Conservation (phyloP, 2,888 invertebrate genomes). For the Eupithecia insigniata region DNA sequence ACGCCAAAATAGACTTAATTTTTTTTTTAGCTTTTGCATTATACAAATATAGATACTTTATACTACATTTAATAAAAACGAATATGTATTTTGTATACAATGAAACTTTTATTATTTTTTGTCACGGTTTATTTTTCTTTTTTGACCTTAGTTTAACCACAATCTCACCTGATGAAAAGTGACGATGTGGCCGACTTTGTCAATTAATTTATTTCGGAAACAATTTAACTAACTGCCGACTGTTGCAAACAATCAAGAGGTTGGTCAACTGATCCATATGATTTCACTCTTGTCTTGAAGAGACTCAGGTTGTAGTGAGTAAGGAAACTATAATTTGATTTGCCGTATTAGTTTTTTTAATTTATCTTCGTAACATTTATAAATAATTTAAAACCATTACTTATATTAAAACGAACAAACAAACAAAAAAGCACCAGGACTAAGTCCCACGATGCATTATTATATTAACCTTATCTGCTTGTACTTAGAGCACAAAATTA, state of each 20-base stretch:
- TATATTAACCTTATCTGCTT: slow-evolving; percentile 48
- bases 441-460: slow-evolving; percentile 60
- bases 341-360: neutral
- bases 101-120: neutral
- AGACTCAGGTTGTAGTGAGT: neutral
- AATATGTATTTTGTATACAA: neutral
- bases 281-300: neutral
- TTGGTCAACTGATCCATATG: too few relatives aligned
- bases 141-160: neutral
- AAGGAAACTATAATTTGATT: neutral
- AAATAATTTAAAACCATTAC: neutral
- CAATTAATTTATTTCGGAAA: too few relatives aligned
- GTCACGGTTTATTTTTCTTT: neutral
- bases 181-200: neutral
- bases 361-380: neutral
- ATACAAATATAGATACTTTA: neutral
- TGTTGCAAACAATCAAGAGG: too few relatives aligned
- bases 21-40: neutral
- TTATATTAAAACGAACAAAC: slow-evolving; percentile 27
- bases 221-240: too few relatives aligned
- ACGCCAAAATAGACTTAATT: neutral
- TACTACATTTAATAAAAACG: neutral
- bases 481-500: slow-evolving; percentile 58
- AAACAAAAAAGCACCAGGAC: slow-evolving; percentile 51
- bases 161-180: neutral